Evolutionary conservation across 2,113 vertebrate species (phyloP).

Genomic region (Hydropotes inermis): DNA sequence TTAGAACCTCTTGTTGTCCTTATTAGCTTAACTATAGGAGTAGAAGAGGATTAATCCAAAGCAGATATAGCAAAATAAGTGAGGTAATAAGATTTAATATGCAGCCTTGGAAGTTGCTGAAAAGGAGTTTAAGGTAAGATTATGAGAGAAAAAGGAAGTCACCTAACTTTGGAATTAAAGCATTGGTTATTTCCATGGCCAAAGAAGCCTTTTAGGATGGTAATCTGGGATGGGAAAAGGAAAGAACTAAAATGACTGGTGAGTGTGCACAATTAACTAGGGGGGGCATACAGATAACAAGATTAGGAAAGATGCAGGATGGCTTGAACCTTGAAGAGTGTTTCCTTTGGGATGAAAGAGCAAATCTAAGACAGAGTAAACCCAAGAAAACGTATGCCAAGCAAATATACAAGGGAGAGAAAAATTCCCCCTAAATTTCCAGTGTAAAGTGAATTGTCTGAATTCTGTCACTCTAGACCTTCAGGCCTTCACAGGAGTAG

Average conservation of each 20-base stretch:
- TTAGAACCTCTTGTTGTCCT: neutral
- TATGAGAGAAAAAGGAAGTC: neutral
- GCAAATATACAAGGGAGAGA: neutral
- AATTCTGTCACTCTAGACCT: neutral
- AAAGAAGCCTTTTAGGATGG: neutral
- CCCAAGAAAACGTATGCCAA: neutral
- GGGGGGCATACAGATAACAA: neutral
- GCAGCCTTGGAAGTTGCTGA: neutral
- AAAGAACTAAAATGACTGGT: neutral
- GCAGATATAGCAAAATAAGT: neutral
- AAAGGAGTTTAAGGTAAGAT: neutral
- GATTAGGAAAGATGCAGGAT: neutral
- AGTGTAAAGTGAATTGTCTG: neutral
- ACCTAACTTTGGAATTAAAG: neutral
- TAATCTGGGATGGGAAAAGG: neutral
- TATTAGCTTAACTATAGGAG: neutral
- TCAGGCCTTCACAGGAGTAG: neutral
- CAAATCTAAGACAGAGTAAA: neutral
- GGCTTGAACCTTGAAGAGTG: neutral
- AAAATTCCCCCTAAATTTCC: neutral
- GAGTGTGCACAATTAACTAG: neutral
- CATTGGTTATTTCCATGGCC: neutral
- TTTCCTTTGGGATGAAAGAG: neutral
- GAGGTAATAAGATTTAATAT: neutral
- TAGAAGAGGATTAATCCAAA: neutral